Percentiles rank a stretch among this genome's conserved stretches.
Evolutionary conservation across 2,888 invertebrate genomes (phyloP).

Genomic region (Amiota communis): DNA sequence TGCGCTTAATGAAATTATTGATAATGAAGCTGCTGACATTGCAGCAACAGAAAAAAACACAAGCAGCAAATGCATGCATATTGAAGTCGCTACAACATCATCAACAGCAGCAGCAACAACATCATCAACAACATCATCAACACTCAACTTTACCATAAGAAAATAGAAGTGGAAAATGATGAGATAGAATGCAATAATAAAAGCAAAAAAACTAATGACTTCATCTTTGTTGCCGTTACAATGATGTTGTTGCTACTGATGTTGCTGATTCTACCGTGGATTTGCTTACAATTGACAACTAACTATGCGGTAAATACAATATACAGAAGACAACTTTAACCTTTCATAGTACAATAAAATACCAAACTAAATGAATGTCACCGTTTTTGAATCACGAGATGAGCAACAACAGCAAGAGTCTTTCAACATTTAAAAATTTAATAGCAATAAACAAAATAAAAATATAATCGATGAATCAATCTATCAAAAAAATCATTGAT

Average conservation of each 20-base stretch:
- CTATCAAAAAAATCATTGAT: no score
- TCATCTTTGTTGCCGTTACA: background rate
- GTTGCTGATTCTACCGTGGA: conserved; percentile 26
- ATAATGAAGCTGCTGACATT: conserved; percentile 31
- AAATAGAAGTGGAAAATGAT: background rate
- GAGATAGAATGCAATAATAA: background rate
- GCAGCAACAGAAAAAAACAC: conserved; percentile 22
- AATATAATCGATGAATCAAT: no score
- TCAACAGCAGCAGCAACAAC: background rate
- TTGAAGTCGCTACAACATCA: background rate
- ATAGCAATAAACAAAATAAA: no score
- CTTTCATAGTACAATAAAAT: no score
- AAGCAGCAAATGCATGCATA: no score
- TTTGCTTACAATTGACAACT: conserved; percentile 49
- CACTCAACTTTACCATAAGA: background rate
- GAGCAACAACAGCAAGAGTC: no score
- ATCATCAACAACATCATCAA: background rate
- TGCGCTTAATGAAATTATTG: conserved; percentile 44
- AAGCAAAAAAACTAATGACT: conserved; percentile 19
- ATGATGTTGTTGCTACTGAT: conserved; percentile 25
- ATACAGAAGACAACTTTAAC: conserved; percentile 37
- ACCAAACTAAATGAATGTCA: no score
- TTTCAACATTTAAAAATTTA: no score
- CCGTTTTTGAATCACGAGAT: no score
- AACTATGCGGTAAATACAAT: conserved; percentile 52